Evolutionary conservation across 2,888 invertebrate species (phyloP).

Genomic region (Myopa tessellatipennis): DNA sequence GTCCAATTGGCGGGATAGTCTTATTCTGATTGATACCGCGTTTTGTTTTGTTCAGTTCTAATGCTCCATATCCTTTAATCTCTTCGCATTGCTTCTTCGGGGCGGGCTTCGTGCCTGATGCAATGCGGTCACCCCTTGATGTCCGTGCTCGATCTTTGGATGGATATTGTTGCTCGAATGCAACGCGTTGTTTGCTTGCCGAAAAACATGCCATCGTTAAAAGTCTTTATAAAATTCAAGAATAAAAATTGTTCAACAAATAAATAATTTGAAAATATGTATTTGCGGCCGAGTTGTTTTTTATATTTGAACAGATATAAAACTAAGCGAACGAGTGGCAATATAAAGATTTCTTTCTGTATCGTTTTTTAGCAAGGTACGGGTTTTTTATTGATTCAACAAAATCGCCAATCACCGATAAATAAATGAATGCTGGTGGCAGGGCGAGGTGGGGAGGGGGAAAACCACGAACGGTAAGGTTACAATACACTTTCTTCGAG

Average conservation of each 20-base stretch:
- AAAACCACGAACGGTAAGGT: too few relatives aligned
- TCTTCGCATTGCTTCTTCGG: slow-evolving; percentile 18
- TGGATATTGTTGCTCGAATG: slow-evolving; percentile 46
- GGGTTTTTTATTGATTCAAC: slow-evolving; percentile 20
- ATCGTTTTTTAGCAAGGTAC: neutral
- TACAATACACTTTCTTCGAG: too few relatives aligned
- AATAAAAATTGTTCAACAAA: slow-evolving; percentile 4
- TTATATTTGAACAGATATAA: slow-evolving; percentile 10
- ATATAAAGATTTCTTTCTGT: neutral
- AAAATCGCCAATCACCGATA: neutral
- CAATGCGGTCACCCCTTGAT: slow-evolving; percentile 34
- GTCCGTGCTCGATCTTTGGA: slow-evolving; percentile 50
- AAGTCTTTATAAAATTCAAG: neutral
- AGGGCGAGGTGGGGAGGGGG: too few relatives aligned
- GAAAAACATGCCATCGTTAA: slow-evolving; percentile 58
- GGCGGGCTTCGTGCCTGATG: neutral
- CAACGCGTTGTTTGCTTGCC: slow-evolving; percentile 56
- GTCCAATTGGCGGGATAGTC: slow-evolving; percentile 1
- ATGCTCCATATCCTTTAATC: slow-evolving; percentile 1
- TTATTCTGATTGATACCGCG: neutral
- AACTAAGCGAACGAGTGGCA: neutral
- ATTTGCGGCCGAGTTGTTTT: neutral
- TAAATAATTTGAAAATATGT: slow-evolving; percentile 20
- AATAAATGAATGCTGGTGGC: too few relatives aligned
- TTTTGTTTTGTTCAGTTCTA: slow-evolving; percentile 11